phyloP scores from a whole-genome alignment of 2,888 invertebrate genomes.

The Megastigmus dorsalis region DNA sequence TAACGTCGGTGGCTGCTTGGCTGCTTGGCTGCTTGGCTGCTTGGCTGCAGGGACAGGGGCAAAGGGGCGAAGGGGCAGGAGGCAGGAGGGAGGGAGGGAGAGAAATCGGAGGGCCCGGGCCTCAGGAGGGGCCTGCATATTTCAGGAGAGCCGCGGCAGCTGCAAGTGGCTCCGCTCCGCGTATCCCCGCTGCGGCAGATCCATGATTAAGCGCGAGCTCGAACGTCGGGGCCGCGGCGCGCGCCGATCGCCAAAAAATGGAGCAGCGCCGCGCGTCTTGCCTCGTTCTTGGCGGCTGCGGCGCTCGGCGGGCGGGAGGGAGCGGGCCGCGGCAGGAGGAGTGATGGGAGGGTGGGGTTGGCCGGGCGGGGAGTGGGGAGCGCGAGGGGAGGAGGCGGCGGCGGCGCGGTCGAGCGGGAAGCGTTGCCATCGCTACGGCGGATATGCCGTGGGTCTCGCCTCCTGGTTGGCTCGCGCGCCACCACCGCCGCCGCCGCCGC shows the following conservation, averaged over 20 bases:
- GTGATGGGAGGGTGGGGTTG: not conserved
- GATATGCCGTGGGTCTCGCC: conserved; percentile 71
- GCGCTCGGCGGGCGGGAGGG: not conserved
- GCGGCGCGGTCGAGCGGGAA: conserved; percentile 49
- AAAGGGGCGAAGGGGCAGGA: not conserved
- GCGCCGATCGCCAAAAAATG: too few species aligned
- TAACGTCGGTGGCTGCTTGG: not conserved
- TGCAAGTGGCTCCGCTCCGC: too few species aligned
- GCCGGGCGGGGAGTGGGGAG: not conserved
- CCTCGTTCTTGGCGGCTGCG: not conserved
- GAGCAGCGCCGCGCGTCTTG: too few species aligned
- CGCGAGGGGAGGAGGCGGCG: conserved; percentile 23
- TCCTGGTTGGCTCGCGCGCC: conserved; percentile 68
- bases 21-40: too few species aligned
- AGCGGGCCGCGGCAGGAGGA: not conserved
- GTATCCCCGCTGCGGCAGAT: too few species aligned
- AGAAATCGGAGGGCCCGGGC: too few species aligned
- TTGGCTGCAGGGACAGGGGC: too few species aligned
- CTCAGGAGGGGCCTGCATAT: too few species aligned
- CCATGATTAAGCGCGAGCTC: too few species aligned
- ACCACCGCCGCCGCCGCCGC: conserved; percentile 16
- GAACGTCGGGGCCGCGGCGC: too few species aligned
- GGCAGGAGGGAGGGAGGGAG: too few species aligned
- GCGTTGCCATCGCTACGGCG: conserved; percentile 74
- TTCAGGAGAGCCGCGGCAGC: too few species aligned